Base-by-base conservation (phyloP, 2,888 invertebrate genomes). In the Anthophora plumipes region DNA sequence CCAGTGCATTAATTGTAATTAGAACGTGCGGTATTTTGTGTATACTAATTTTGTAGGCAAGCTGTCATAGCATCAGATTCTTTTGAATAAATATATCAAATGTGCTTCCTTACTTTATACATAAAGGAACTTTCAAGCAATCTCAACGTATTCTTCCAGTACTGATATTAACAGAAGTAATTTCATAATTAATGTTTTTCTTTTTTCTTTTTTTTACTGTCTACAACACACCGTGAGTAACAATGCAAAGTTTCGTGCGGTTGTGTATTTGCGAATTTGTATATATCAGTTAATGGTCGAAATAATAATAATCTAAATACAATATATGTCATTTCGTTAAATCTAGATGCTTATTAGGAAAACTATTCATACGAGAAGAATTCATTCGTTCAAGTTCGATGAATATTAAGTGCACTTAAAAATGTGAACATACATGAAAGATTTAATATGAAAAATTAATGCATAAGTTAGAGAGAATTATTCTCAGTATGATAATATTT, bases 1-100 rank as follows among this genome's bases (percentile, higher is more conserved):
- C 74, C 80, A 80, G 80, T 82, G 79, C 77, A 69, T 71, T 55
- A 79, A 77, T 70, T 67, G 25, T 69, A 77, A 72, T 78, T 74
- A 73, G 14, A 31, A 59, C 57, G 63, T 71, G 57, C 55, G 52
- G 70, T 76, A 59, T 69, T 70, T 76, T 43, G 72, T 66, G 67
- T 63, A 70, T 64, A 31, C 31, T 67, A 60, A 60, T 55, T 43
- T n/a, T 57, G 37, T 46, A 76, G 48, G 66, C 52, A 67, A 69
- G 60, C 60, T 63, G 25, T 71, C 17, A 67, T 12, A 46, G 57
- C 20, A 76, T 11, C 46, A 72, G 31, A 57, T 43, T 66, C 20
- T 52, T 31, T 57, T 70, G 39, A 12, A 61, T 14, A 73, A 73
- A 50, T 54, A 31, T 37, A 54, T 60, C 31, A 43, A 25, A 63